Evolutionary conservation across 2,113 vertebrate species (phyloP).

Genomic region (Agelaius tricolor): DNA sequence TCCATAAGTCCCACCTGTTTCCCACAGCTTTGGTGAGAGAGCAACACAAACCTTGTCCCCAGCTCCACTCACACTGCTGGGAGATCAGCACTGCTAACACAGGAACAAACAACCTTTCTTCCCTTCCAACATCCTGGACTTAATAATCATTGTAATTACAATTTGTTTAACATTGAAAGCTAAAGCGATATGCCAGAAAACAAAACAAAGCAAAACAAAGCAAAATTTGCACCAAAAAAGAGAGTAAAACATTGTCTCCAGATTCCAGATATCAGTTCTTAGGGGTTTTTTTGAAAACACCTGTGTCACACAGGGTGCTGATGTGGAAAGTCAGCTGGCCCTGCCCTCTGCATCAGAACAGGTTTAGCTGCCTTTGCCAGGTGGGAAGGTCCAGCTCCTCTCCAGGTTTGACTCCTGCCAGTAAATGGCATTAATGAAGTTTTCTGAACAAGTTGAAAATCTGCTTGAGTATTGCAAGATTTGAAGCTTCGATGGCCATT

Average conservation of each 20-base stretch:
- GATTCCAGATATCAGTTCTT: neutral
- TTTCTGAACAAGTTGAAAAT: neutral
- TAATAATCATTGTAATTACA: neutral
- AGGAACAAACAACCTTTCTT: neutral
- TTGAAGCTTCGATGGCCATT: neutral
- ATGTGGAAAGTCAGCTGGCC: neutral
- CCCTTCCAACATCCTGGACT: neutral
- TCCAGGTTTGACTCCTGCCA: neutral
- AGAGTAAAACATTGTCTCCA: neutral
- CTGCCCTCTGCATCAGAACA: neutral
- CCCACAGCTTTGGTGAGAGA: neutral
- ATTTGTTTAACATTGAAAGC: neutral
- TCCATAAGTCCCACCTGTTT: neutral
- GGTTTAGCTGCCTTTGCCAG: neutral
- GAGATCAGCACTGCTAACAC: neutral
- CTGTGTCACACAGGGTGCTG: accelerated
- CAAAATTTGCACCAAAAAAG: neutral
- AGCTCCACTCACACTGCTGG: neutral
- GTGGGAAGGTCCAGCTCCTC: neutral
- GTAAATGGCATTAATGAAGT: neutral
- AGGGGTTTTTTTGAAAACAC: neutral
- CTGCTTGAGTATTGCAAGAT: neutral
- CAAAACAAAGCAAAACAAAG: neutral
- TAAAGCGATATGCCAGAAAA: neutral
- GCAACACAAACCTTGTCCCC: neutral